phyloP scores from a whole-genome alignment of 1,140 invertebrate genomes.

The Cylas formicarius region DNA sequence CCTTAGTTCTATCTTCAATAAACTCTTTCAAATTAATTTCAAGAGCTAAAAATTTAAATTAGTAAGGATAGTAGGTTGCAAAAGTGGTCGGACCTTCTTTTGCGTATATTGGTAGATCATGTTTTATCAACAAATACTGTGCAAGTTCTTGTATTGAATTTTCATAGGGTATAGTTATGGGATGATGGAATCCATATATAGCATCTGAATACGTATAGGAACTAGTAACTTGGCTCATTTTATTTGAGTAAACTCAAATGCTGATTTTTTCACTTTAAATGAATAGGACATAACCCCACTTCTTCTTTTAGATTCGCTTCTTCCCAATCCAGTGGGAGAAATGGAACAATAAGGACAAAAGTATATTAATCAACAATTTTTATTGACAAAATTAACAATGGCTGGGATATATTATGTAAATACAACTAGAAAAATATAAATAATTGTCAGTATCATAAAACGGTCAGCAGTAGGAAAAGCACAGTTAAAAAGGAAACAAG shows the following conservation, averaged over 20 bases:
- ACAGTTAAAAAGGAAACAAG: too few species aligned
- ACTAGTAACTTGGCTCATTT: constrained; percentile 4
- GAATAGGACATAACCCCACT: too few species aligned
- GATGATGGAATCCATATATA: constrained; percentile 14
- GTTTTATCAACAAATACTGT: constrained; percentile 40
- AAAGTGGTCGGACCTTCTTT: constrained; percentile 38
- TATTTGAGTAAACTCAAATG: background rate
- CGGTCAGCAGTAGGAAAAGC: too few species aligned
- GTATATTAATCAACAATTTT: too few species aligned
- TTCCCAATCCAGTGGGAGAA: too few species aligned
- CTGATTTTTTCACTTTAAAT: too few species aligned
- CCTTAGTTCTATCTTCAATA: constrained; percentile 46
- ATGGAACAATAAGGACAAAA: too few species aligned
- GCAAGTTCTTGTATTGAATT: constrained; percentile 40
- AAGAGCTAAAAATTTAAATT: constrained; percentile 36
- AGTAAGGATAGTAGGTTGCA: constrained; percentile 5
- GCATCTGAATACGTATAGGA: constrained; percentile 16
- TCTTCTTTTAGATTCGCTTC: too few species aligned
- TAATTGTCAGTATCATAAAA: too few species aligned
- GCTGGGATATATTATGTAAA: too few species aligned
- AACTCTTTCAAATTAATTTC: constrained; percentile 38
- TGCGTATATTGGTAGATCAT: constrained; percentile 43
- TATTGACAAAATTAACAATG: too few species aligned
- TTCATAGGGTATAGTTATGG: constrained; percentile 38
- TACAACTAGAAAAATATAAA: too few species aligned